These are phyloP conservation scores for Epinephelus moara DNA, from an alignment of 2,113 vertebrate species.

Conservation along the genomic window DNA sequence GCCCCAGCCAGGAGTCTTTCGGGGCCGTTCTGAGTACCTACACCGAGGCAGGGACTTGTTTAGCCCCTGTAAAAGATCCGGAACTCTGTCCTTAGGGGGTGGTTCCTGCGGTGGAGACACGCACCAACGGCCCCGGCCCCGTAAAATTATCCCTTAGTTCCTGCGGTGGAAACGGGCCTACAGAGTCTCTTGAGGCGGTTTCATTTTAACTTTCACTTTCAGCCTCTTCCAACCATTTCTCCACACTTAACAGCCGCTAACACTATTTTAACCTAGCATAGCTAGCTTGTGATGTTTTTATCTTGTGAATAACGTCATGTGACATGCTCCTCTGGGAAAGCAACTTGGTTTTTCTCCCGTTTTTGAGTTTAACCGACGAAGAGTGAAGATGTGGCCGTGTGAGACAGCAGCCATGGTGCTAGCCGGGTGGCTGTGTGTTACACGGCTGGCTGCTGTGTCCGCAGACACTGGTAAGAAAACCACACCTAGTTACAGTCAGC, in stretches of 20 bases:
- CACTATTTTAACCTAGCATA: accelerated
- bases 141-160: too few relatives aligned
- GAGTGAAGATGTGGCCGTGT: neutral
- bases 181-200: accelerated
- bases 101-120: too few relatives aligned
- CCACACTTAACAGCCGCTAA: accelerated
- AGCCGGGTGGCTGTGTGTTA: neutral
- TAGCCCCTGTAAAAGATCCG: too few relatives aligned
- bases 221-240: accelerated
- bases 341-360: neutral
- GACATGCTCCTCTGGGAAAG: neutral
- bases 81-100: too few relatives aligned
- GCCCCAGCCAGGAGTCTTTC: too few relatives aligned
- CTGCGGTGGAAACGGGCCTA: too few relatives aligned
- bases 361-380: neutral
- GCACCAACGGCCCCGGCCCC: too few relatives aligned
- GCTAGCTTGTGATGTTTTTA: accelerated
- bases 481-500: accelerated
- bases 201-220: slow-evolving; percentile 34
- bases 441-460: neutral
- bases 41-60: too few relatives aligned
- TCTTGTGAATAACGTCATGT: neutral
- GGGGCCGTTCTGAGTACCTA: too few relatives aligned
- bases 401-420: accelerated
- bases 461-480: neutral